Percentiles rank a stretch among this genome's conserved stretches.
These are phyloP conservation scores for Pterostichus madidus DNA, from an alignment of 2,888 invertebrate species.

Conservation along the genomic window DNA sequence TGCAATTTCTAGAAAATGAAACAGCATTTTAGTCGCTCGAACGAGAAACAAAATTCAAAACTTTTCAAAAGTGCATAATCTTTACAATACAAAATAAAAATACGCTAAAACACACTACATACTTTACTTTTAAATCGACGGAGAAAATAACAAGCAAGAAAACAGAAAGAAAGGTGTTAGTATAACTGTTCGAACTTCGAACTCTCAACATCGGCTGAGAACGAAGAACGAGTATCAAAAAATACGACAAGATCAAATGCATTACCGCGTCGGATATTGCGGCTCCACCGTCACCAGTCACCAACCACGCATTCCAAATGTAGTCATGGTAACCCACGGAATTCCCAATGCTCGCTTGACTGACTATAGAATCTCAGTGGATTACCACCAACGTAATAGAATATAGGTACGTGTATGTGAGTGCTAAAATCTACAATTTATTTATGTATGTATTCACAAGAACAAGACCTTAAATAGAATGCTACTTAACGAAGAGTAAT, in stretches of 20 bases:
- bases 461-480: too few species aligned
- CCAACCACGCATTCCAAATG: conserved; percentile 29
- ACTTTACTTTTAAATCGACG: too few species aligned
- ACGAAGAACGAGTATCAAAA: conserved; percentile 6
- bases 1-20: too few species aligned
- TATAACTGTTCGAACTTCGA: conserved; percentile 11
- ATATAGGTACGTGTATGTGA: background rate
- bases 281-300: background rate
- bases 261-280: conserved; percentile 27
- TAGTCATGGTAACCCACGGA: conserved; percentile 29
- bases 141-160: background rate
- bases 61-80: too few species aligned
- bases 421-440: background rate
- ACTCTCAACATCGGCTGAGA: conserved; percentile 4
- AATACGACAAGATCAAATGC: conserved; percentile 48
- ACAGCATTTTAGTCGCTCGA: too few species aligned
- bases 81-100: too few species aligned
- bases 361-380: conserved; percentile 26
- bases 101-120: too few species aligned
- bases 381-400: conserved; percentile 23
- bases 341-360: conserved; percentile 20
- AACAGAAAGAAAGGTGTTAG: conserved; percentile 3
- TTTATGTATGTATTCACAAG: background rate
- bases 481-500: too few species aligned
- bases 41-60: too few species aligned